These are phyloP conservation scores for Lutjanus erythropterus DNA, from an alignment of 2,113 vertebrate genomes.

Conservation along the genomic window DNA sequence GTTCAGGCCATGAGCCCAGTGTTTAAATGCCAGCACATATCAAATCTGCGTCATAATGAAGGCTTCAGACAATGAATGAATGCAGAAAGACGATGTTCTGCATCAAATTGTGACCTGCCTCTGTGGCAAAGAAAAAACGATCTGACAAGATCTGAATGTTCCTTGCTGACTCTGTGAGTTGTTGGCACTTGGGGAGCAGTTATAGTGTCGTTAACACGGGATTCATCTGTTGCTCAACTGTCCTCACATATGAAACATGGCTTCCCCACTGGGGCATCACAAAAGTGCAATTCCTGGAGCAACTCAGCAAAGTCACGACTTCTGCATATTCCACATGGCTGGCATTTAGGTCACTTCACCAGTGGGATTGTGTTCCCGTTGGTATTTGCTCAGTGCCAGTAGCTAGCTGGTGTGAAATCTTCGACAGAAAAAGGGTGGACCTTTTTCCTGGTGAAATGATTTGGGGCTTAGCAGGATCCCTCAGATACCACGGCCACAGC, in stretches of 20 bases:
- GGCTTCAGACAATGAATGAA: neutral
- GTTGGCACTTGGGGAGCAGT: slow-evolving; percentile 22
- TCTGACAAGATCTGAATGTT: slow-evolving; percentile 7
- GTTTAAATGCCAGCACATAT: neutral
- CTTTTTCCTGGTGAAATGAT: slow-evolving; percentile 47
- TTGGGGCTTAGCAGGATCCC: slow-evolving; percentile 49
- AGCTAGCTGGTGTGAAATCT: slow-evolving; percentile 22
- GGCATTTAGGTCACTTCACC: slow-evolving; percentile 56
- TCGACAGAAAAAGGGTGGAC: slow-evolving; percentile 36
- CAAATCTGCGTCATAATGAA: neutral
- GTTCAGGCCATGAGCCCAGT: neutral
- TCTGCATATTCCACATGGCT: slow-evolving; percentile 53
- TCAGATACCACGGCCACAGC: slow-evolving; percentile 54
- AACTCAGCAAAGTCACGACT: slow-evolving; percentile 37
- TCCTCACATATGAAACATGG: slow-evolving; percentile 33
- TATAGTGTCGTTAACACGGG: slow-evolving; percentile 42
- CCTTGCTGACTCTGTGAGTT: slow-evolving; percentile 6
- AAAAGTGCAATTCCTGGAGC: slow-evolving; percentile 48
- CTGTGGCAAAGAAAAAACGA: neutral
- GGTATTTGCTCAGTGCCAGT: slow-evolving; percentile 38
- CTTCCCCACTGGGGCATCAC: slow-evolving; percentile 5
- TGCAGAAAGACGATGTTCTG: neutral
- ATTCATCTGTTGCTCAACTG: slow-evolving; percentile 52
- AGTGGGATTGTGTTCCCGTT: slow-evolving; percentile 28
- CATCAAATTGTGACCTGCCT: neutral